Evolutionary conservation across 2,113 vertebrate genomes (phyloP).

Genomic region (Calypte anna): DNA sequence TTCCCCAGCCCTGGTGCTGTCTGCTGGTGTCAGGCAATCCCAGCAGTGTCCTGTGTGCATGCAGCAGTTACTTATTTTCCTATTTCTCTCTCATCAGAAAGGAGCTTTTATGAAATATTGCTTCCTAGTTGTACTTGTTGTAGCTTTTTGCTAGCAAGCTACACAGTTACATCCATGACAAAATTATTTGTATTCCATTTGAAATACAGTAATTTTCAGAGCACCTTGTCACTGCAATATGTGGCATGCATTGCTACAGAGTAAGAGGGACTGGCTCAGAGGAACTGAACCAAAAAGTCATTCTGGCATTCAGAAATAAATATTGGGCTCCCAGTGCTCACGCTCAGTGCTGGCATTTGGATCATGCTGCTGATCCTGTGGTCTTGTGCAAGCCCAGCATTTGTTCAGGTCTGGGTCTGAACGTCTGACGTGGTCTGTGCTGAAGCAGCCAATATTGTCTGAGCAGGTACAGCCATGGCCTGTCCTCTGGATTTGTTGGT

Average conservation of each 20-base stretch:
- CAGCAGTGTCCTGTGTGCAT: rapidly evolving
- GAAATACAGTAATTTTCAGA: not conserved
- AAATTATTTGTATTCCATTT: not conserved
- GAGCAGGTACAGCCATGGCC: not conserved
- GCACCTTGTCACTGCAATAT: not conserved
- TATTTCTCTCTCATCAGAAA: not conserved
- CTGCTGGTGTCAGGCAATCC: not conserved
- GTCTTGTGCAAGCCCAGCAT: rapidly evolving
- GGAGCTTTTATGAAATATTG: not conserved
- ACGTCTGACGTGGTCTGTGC: rapidly evolving
- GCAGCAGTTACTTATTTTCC: not conserved
- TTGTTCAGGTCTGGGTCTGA: not conserved
- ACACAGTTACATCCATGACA: not conserved
- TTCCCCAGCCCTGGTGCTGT: not conserved
- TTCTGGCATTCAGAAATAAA: not conserved
- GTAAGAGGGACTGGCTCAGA: not conserved
- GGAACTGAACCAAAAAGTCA: rapidly evolving
- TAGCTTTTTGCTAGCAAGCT: not conserved
- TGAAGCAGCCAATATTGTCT: rapidly evolving
- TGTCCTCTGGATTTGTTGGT: not conserved
- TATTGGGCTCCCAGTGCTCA: rapidly evolving
- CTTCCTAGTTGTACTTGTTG: not conserved
- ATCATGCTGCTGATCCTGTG: rapidly evolving
- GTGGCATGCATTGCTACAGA: rapidly evolving
- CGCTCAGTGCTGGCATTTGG: not conserved